Evolutionary conservation across 2,888 invertebrate species (phyloP), one percentile per base, ranked within the genome.

Genomic region (Parapristionchus giblindavisi): DNA sequence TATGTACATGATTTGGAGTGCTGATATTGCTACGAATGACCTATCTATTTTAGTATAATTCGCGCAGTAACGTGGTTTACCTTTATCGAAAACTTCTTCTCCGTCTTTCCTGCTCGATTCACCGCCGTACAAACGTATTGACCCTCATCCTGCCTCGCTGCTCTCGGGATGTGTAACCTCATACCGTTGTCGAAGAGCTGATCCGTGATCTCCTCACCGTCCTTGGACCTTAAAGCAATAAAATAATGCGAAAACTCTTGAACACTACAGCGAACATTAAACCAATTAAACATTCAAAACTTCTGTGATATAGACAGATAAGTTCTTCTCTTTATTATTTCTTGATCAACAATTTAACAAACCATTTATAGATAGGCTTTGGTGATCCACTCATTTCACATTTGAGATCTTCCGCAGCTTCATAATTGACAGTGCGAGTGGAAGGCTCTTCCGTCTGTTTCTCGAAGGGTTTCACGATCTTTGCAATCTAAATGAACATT

Each of bases 201-300:
- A 34, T 73, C 73, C 8, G 43, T 60, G 3, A 73, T 27, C 48
- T 60, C 73, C 0, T 8, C 51, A 1, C 61, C 61, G 61, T 73
- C 61, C 34, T 73, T 73, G 14, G 36, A 27, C 73, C 73, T 73
- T 40, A 8, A 70, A n/a, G n/a, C n/a, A n/a, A n/a, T n/a, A 58
- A 51, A 51, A 14, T 51, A 51, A 17, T 51, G 17, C 14, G 51
- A 51, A 51, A 51, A 51, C 51, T 14, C 14, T 17, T 14, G 14
- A 51, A 51, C 21, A 17, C 51, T 51, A 51, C 14, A 51, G 51
- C 51, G 51, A 17, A 17, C 11, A n/a, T n/a, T 56, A 56, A n/a
- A 29, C 11, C 29, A 56, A 56, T 24, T 8, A 29, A n/a, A 14
- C 6, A 24, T n/a, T n/a, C 36, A 11, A 61, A 14, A 11, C 14